A percentile compares a stretch with the other conserved stretches of the same genome.
These are phyloP conservation scores for Tipula vernalis DNA, from an alignment of 2,888 invertebrate genomes.

Conservation along the genomic window DNA sequence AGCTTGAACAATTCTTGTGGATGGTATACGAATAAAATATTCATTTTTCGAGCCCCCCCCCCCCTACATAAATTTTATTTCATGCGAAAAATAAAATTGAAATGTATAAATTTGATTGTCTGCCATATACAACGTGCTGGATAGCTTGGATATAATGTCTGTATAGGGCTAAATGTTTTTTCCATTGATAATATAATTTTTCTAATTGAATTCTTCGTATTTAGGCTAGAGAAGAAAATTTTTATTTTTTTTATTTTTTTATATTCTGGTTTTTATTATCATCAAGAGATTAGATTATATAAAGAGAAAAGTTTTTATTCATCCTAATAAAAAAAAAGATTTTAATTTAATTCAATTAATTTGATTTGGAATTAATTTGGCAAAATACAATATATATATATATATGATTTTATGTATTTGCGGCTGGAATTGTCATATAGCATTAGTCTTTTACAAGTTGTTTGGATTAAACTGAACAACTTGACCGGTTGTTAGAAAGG, in stretches of 20 bases:
- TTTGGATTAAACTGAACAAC: background rate
- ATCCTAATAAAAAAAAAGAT: background rate
- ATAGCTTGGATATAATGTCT: background rate
- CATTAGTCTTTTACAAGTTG: background rate
- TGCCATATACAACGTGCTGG: background rate
- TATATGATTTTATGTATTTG: background rate
- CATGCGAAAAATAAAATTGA: background rate
- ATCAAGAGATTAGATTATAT: background rate
- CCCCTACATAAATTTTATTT: background rate
- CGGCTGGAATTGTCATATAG: background rate
- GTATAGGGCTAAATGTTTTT: background rate
- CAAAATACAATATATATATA: background rate
- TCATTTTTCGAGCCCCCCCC: background rate
- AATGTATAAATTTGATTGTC: background rate
- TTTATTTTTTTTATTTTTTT: background rate
- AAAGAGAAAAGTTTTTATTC: no score
- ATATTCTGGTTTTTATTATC: background rate
- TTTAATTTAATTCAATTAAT: background rate
- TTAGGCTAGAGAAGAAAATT: background rate
- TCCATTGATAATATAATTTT: background rate
- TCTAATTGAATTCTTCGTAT: background rate
- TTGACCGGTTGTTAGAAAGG: background rate
- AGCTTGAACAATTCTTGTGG: background rate
- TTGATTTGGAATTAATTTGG: background rate
- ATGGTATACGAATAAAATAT: background rate